Evolutionary conservation across 2,113 vertebrate species (phyloP).

Genomic region (Notiomystis cincta): DNA sequence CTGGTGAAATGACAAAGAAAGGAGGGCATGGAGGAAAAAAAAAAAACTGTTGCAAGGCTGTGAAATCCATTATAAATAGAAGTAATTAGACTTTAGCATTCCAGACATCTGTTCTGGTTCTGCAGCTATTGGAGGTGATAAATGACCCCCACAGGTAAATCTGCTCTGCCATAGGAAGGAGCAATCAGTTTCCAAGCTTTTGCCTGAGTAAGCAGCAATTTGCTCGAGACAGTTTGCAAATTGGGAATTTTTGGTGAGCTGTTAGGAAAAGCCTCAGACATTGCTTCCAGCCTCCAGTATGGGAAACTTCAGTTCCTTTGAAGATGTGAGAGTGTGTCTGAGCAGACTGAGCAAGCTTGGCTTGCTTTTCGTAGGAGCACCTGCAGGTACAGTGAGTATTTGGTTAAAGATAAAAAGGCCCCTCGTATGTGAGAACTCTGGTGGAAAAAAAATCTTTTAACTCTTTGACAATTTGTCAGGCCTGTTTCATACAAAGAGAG

Average conservation of each 20-base stretch:
- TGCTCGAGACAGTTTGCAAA: neutral
- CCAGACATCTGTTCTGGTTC: neutral
- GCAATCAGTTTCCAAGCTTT: neutral
- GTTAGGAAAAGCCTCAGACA: neutral
- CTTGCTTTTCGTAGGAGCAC: neutral
- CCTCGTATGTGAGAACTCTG: neutral
- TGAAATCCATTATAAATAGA: neutral
- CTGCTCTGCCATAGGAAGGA: accelerated
- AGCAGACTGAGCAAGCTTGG: neutral
- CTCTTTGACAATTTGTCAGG: neutral
- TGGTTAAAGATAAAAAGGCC: neutral
- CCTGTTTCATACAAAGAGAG: neutral
- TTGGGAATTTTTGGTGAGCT: neutral
- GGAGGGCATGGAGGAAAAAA: neutral
- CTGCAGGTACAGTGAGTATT: neutral
- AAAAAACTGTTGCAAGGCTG: neutral
- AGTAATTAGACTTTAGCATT: neutral
- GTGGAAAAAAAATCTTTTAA: neutral
- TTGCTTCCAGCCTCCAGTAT: neutral
- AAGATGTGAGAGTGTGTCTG: neutral
- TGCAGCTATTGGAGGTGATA: neutral
- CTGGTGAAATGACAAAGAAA: neutral
- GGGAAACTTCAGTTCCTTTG: neutral
- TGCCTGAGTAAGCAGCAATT: neutral
- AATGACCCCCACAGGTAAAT: neutral